These are phyloP conservation scores for Manacus vitellinus DNA, from an alignment of 2,113 vertebrate species.

Conservation along the genomic window DNA sequence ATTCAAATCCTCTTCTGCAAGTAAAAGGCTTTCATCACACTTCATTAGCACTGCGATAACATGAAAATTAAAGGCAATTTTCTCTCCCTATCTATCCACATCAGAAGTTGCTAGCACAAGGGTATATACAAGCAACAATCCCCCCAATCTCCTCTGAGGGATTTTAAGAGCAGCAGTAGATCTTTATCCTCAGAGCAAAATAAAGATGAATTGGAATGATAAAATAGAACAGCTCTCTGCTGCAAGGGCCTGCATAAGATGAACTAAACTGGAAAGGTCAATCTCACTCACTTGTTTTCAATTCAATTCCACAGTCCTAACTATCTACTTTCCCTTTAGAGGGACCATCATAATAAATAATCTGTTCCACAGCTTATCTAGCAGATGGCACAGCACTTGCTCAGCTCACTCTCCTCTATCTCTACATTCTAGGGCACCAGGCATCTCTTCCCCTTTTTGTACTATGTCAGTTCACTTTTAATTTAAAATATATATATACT, in stretches of 20 bases:
- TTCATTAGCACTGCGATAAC: not conserved
- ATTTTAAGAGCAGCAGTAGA: not conserved
- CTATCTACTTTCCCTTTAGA: not conserved
- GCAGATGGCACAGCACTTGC: not conserved
- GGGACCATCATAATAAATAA: not conserved
- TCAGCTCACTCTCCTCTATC: not conserved
- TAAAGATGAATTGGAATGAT: not conserved
- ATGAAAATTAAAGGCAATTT: not conserved
- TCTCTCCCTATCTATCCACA: not conserved
- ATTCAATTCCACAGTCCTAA: not conserved
- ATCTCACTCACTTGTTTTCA: not conserved
- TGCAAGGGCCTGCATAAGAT: rapidly evolving
- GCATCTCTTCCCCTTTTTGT: not conserved
- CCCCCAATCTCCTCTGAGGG: not conserved
- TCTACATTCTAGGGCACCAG: not conserved
- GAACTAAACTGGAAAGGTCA: not conserved
- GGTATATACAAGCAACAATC: not conserved
- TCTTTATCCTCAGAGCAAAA: not conserved
- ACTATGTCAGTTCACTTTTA: not conserved
- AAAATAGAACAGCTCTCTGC: not conserved
- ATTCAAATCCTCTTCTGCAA: not conserved
- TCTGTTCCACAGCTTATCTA: not conserved
- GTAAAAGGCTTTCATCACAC: not conserved
- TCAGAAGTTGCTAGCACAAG: not conserved
- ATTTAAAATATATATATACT: not conserved